Evolutionary conservation across 2,113 vertebrate genomes (phyloP).

Genomic region (Chitala chitala): DNA sequence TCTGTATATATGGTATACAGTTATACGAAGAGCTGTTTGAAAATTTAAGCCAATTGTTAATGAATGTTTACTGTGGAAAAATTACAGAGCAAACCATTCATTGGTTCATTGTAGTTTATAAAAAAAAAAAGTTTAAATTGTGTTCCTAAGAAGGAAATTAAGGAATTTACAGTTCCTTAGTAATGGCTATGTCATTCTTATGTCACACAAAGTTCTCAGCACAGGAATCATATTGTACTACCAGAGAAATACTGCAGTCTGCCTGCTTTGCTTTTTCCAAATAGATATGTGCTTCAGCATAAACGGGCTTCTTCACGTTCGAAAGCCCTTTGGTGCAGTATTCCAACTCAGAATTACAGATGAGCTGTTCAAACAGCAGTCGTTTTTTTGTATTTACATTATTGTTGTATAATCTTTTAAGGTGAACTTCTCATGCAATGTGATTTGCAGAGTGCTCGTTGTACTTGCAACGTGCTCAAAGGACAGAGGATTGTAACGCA

Average conservation of each 20-base stretch:
- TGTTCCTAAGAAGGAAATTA: constrained; percentile 24
- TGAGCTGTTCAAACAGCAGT: too few species aligned
- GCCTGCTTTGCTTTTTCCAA: too few species aligned
- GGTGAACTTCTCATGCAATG: too few species aligned
- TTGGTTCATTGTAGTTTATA: constrained; percentile 52
- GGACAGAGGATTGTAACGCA: too few species aligned
- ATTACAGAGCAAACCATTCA: not conserved
- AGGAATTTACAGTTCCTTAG: constrained; percentile 40
- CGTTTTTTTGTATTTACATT: too few species aligned
- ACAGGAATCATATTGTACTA: not conserved
- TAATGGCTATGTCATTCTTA: constrained; percentile 75
- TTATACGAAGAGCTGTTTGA: not conserved
- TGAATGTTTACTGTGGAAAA: constrained; percentile 16
- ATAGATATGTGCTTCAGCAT: too few species aligned
- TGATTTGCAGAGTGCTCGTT: too few species aligned
- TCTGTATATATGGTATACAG: not conserved
- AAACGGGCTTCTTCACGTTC: too few species aligned
- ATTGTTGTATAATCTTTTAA: too few species aligned
- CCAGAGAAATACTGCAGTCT: constrained; percentile 9
- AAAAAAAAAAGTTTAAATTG: constrained; percentile 52
- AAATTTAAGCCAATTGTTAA: not conserved
- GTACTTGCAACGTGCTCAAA: too few species aligned
- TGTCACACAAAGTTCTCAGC: constrained; percentile 51
- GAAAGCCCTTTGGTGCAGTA: too few species aligned
- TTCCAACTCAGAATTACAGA: too few species aligned